These are phyloP conservation scores for Hucho hucho DNA, from an alignment of 2,113 vertebrate species.

Conservation along the genomic window DNA sequence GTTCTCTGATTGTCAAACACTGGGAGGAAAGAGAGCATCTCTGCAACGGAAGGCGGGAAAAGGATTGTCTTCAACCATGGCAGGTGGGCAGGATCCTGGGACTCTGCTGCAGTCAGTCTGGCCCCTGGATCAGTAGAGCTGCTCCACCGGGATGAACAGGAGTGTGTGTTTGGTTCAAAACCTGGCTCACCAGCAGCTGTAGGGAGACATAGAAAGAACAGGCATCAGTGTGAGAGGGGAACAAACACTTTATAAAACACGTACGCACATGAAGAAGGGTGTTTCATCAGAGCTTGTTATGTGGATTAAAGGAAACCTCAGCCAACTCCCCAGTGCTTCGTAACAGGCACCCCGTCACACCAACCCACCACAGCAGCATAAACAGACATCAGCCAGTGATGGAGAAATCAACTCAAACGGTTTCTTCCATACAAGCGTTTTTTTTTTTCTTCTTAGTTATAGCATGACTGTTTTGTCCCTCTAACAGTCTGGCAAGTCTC, in stretches of 20 bases:
- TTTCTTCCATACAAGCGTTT: slow-evolving; percentile 47
- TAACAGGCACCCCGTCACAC: too few species aligned
- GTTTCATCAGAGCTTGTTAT: not conserved
- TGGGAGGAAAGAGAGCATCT: not conserved
- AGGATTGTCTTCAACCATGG: too few species aligned
- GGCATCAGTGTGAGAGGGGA: slow-evolving; percentile 28
- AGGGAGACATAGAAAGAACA: slow-evolving; percentile 43
- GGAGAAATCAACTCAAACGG: not conserved
- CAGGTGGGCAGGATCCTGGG: too few species aligned
- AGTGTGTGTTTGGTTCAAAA: slow-evolving; percentile 9
- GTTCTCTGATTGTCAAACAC: too few species aligned
- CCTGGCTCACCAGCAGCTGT: slow-evolving; percentile 47
- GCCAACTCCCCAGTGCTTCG: too few species aligned
- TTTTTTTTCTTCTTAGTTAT: slow-evolving; percentile 71
- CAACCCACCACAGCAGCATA: too few species aligned
- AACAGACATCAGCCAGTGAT: too few species aligned
- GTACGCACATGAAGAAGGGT: slow-evolving; percentile 67
- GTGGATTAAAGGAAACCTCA: not conserved
- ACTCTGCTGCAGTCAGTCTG: not conserved
- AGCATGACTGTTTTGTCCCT: slow-evolving; percentile 80
- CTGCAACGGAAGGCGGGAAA: too few species aligned
- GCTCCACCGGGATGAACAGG: not conserved
- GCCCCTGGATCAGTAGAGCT: not conserved
- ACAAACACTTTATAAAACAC: slow-evolving; percentile 9
- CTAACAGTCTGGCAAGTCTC: slow-evolving; percentile 81